Percentiles rank a stretch among this genome's conserved stretches.
Conservation (phyloP, 2,797 vertebrate genomes). For the Diplodus sargus region DNA sequence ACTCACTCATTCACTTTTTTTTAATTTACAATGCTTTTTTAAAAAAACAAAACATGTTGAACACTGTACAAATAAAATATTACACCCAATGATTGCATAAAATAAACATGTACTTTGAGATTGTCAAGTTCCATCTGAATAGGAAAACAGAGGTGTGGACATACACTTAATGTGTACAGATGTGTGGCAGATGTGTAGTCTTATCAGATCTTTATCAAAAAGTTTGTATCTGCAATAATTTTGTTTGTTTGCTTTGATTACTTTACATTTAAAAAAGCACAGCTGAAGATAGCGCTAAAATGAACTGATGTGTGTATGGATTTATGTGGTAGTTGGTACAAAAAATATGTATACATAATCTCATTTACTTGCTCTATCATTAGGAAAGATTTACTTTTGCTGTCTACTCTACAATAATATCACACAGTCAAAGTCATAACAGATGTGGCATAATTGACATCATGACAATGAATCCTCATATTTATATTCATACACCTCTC, state of each 20-base stretch:
- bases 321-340: slow-evolving; percentile 1
- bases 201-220: slow-evolving; percentile 45
- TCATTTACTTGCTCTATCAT: slow-evolving; percentile 6
- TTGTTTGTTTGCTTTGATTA: background rate
- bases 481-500: background rate
- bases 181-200: background rate
- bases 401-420: slow-evolving; percentile 9
- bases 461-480: background rate
- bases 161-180: background rate
- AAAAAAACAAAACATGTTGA: slow-evolving; percentile 35
- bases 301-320: background rate
- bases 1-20: slow-evolving; percentile 7
- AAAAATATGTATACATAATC: slow-evolving; percentile 16
- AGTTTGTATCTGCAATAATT: slow-evolving; percentile 1
- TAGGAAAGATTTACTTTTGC: slow-evolving; percentile 21
- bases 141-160: slow-evolving; percentile 11
- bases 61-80: slow-evolving; percentile 55
- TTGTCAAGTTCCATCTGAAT: slow-evolving; percentile 5
- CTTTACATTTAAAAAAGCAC: slow-evolving; percentile 12
- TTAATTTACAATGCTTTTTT: slow-evolving; percentile 55
- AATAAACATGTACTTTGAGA: slow-evolving; percentile 32
- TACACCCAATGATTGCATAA: slow-evolving; percentile 31
- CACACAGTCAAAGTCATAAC: slow-evolving; percentile 31
- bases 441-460: background rate
- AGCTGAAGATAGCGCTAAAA: background rate